Evolutionary conservation across 1,140 invertebrate species (phyloP).

Genomic region (Lycorma delicatula): DNA sequence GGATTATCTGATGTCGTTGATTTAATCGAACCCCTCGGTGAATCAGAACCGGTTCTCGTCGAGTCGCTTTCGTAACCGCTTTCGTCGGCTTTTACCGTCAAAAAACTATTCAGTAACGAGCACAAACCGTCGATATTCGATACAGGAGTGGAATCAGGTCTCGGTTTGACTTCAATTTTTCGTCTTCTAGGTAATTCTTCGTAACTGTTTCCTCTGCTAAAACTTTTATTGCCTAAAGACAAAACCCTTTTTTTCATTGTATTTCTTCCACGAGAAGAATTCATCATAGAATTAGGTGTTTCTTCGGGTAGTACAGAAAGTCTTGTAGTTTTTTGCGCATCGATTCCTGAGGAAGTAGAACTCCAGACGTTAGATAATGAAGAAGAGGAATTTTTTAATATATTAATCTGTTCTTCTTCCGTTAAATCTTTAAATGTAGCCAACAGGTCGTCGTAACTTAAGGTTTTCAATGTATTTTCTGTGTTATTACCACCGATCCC

Average conservation of each 20-base stretch:
- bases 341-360: background rate
- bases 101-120: conserved; percentile 37
- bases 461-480: conserved; percentile 18
- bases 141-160: conserved; percentile 17
- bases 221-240: conserved; percentile 2
- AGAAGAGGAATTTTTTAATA: conserved; percentile 12
- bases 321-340: conserved; percentile 9
- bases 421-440: conserved; percentile 25
- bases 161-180: conserved; percentile 7
- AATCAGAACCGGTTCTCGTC: conserved; percentile 47
- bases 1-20: conserved; percentile 30
- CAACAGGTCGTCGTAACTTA: conserved; percentile 31
- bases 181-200: conserved; percentile 13
- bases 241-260: conserved; percentile 8
- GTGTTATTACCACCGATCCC: conserved; percentile 11
- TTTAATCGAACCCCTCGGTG: conserved; percentile 35
- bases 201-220: conserved; percentile 9
- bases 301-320: conserved; percentile 30
- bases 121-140: conserved; percentile 13
- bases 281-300: conserved; percentile 4
- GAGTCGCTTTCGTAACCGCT: conserved; percentile 57
- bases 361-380: conserved; percentile 12
- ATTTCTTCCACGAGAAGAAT: conserved; percentile 3
- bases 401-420: conserved; percentile 6
- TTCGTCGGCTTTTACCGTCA: conserved; percentile 46